Base-by-base conservation (phyloP, 2,113 vertebrate genomes). In the Callospermophilus lateralis region DNA sequence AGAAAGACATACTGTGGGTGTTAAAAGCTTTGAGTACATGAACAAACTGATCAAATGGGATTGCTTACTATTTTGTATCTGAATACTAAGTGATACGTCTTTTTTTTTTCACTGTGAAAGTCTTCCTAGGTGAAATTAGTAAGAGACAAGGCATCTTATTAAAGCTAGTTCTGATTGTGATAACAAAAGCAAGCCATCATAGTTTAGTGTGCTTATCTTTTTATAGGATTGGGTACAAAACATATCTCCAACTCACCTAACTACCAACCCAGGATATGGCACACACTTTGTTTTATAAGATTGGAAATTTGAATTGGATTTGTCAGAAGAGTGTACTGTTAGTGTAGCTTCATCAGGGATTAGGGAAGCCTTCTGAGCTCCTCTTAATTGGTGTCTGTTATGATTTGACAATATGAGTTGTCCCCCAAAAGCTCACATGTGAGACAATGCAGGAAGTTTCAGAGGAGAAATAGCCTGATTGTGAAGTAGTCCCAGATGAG, bases 21-120 rank as follows among this genome's bases (percentile, higher is more conserved):
- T 93, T 63, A 91, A 76, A 86, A 63, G 6, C 20, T 87, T 87
- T 51, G 19, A 55, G 51, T 17, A 65, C 53, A 77, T n/a, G 61
- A 81, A 90, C 26, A 78, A 70, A 73, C 17, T 74, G 61, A 74
- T 13, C 30, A 79, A 39, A 19, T 17, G 63, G 53, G 26, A n/a
- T 70, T 89, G 76, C 11, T 87, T 42, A 86, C 34, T 22, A 48
- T 48, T 78, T 42, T 26, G 37, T 55, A 84, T 45, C 72, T 92
- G 32, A 87, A 51, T 80, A 93, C 17, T n/a, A 94, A 77, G 73
- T 24, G 15, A 51, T 28, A 11, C 55, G 0, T 55, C 39, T 83
- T 95, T 95, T 90, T 53, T 97, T 94, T 94, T 65, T 39, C 4
- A 37, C 22, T 72, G 76, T 4, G 32, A 37, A 96, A 80, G 39